Evolutionary conservation across 2,113 vertebrate genomes (phyloP).

Genomic region (Apeltes quadracus): DNA sequence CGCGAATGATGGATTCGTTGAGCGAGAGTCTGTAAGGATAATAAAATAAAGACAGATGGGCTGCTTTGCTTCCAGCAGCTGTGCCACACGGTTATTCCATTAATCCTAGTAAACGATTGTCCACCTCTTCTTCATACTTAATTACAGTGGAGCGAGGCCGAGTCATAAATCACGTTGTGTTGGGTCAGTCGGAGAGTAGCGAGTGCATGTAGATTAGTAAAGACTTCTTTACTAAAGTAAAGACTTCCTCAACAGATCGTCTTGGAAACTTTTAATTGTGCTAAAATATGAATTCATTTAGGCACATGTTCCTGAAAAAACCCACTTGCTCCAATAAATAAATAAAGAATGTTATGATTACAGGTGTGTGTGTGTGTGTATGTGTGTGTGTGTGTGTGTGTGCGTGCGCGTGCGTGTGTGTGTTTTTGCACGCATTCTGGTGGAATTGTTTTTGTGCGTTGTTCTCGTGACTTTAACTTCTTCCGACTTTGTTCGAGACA

Average conservation of each 20-base stretch:
- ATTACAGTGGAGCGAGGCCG: slow-evolving; percentile 17
- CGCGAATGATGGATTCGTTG: slow-evolving; percentile 21
- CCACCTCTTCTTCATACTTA: slow-evolving; percentile 35
- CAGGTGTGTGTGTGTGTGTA: background rate
- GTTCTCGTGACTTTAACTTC: slow-evolving; percentile 52
- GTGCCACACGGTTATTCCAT: background rate
- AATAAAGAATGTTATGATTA: background rate
- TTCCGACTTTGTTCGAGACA: slow-evolving; percentile 48
- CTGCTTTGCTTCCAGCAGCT: slow-evolving; percentile 11
- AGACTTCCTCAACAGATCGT: background rate
- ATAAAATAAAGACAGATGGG: slow-evolving; percentile 20
- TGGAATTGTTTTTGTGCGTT: slow-evolving; percentile 16
- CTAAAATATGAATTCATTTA: slow-evolving; percentile 10
- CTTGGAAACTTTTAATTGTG: background rate
- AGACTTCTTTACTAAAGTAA: background rate
- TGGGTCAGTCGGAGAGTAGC: background rate
- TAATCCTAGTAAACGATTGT: slow-evolving; percentile 11
- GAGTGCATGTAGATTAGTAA: background rate
- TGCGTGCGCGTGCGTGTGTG: background rate
- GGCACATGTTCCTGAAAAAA: slow-evolving; percentile 23
- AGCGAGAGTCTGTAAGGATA: slow-evolving; percentile 5
- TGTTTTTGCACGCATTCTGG: slow-evolving; percentile 1
- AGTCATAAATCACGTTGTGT: slow-evolving; percentile 20
- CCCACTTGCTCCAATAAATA: too few relatives aligned
- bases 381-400: background rate